phyloP scores from a whole-genome alignment of 2,797 vertebrate species.

The Martes flavigula region DNA sequence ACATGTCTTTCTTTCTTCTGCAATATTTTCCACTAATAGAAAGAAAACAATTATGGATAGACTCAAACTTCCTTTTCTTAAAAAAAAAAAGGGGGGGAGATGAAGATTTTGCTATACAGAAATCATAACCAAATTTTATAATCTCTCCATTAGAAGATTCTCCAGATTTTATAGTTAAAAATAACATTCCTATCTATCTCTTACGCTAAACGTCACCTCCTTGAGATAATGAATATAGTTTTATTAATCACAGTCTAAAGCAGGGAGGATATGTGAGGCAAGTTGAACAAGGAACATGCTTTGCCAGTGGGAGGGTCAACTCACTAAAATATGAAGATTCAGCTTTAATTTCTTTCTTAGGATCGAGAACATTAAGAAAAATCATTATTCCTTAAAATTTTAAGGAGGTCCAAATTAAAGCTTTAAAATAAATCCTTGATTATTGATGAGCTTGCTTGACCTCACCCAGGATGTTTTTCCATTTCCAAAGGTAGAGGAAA shows the following conservation, averaged over 20 bases:
- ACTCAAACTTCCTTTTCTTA: not conserved
- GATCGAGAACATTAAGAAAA: not conserved
- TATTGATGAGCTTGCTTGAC: not conserved
- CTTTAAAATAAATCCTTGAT: not conserved
- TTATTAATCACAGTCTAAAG: not conserved
- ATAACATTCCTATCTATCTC: not conserved
- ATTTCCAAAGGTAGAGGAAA: not conserved
- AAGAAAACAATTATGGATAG: not conserved
- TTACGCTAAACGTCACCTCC: not conserved
- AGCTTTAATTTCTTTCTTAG: not conserved
- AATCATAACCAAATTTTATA: not conserved
- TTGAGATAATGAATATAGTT: not conserved
- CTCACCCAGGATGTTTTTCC: not conserved
- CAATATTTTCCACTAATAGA: conserved; percentile 20
- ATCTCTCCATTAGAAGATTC: not conserved
- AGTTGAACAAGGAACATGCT: not conserved
- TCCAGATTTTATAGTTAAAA: not conserved
- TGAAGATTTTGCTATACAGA: not conserved
- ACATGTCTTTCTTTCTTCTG: not conserved
- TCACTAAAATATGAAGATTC: not conserved
- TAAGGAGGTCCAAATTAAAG: not conserved
- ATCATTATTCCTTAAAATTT: not conserved
- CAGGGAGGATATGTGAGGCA: not conserved
- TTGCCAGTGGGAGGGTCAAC: not conserved
- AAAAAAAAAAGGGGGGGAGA: not conserved